These are phyloP conservation scores for Patagioenas fasciata DNA, from an alignment of 2,113 vertebrate genomes.

Conservation along the genomic window DNA sequence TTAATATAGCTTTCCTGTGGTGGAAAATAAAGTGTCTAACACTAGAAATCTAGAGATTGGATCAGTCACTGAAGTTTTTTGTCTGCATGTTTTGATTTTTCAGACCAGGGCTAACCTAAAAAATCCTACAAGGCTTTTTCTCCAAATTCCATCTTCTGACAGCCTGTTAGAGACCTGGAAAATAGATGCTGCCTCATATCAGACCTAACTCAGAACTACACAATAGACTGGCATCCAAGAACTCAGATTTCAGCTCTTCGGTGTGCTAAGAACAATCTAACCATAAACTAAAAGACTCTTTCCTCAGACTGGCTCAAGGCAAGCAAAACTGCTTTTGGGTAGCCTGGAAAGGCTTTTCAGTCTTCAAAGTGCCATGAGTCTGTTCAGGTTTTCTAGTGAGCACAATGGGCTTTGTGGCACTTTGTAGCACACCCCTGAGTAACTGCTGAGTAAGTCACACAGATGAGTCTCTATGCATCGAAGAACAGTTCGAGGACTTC, in stretches of 20 bases:
- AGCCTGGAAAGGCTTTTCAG: neutral
- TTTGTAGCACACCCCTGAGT: neutral
- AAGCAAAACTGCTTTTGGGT: neutral
- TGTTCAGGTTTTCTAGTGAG: neutral
- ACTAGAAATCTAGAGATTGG: neutral
- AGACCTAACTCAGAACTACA: neutral
- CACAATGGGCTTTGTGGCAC: neutral
- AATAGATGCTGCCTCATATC: neutral
- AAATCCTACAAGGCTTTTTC: neutral
- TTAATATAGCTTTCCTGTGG: constrained; percentile 3
- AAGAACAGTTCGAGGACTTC: neutral
- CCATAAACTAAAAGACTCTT: neutral
- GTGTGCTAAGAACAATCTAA: neutral
- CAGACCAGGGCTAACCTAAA: neutral
- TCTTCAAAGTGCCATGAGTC: neutral
- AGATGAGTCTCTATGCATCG: accelerated
- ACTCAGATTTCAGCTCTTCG: neutral
- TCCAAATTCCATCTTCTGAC: neutral
- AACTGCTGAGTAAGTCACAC: neutral
- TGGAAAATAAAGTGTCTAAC: neutral
- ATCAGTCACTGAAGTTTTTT: neutral
- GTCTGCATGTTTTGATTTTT: neutral
- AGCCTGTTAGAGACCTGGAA: neutral
- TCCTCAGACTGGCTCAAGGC: neutral
- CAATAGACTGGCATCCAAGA: neutral